phyloP scores from a whole-genome alignment of 2,888 invertebrate species.

The Physocephala rufipes region DNA sequence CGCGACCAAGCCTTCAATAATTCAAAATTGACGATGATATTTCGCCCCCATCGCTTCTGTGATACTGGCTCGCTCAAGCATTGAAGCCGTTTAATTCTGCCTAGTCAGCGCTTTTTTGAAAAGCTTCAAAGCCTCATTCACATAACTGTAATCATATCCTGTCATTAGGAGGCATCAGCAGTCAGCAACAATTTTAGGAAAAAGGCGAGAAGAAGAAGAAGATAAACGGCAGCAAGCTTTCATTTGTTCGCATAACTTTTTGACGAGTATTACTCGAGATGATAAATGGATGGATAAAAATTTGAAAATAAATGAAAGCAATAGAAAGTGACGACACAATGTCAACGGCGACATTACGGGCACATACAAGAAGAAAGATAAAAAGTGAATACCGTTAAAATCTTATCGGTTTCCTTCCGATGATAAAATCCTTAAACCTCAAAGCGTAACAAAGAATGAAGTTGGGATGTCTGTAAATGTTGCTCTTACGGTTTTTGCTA shows the following conservation, averaged over 20 bases:
- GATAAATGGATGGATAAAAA: conserved; percentile 51
- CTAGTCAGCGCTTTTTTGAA: conserved; percentile 58
- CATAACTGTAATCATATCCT: not conserved
- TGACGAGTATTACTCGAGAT: conserved; percentile 49
- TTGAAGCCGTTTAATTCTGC: conserved; percentile 34
- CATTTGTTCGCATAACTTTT: conserved; percentile 24
- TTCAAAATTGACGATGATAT: too few species aligned
- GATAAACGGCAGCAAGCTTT: conserved; percentile 31
- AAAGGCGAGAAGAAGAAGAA: conserved; percentile 9
- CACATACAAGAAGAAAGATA: not conserved
- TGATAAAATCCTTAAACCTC: not conserved
- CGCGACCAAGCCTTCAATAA: too few species aligned
- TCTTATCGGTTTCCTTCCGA: too few species aligned
- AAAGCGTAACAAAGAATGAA: too few species aligned
- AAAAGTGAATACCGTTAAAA: too few species aligned
- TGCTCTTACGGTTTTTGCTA: too few species aligned
- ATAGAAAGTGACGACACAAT: not conserved
- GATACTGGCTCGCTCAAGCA: conserved; percentile 11
- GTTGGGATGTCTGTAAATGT: too few species aligned
- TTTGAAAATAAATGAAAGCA: not conserved
- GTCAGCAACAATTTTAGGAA: conserved; percentile 31
- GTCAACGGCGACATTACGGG: not conserved
- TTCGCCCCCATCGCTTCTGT: not conserved
- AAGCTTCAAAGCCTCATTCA: conserved; percentile 50
- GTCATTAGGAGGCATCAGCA: not conserved